Base-by-base conservation (phyloP, 2,888 invertebrate species). In the Lasioglossum oenotherae region DNA sequence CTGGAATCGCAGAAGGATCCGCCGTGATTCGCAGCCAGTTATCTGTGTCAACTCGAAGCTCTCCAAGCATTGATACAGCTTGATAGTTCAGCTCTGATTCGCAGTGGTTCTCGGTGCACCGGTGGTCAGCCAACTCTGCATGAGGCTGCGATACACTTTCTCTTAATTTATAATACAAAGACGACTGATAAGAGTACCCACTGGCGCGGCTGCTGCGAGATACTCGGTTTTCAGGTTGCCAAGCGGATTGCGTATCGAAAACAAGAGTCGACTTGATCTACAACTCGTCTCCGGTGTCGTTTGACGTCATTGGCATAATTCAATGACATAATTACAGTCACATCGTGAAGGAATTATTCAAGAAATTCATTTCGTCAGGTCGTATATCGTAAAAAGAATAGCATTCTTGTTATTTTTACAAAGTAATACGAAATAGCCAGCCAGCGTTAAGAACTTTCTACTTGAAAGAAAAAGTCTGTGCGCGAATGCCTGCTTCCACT, bases 71-170 rank as follows among this genome's bases (percentile, higher is more conserved):
- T 88, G 92, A 93, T 94, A 93, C 86, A 84, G 83, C 81, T 86
- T 85, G 93, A 93, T 93, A 94, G 93, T 94, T 94, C 93, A 92
- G 94, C 92, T 94, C 93, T 93, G 92, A 93, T 94, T 94, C 92
- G 87, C 89, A 46, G 76, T 71, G 73, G 73, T 82, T 84, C 84
- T 78, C 84, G 82, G 71, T 73, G 80, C 57, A 74, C 49, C 67
- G 73, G 69, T 74, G 27, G 78, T 75, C 74, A 75, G 78, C 35
- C 60, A 38, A 23, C 57, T 67, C 82, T 64, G 74, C 71, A 49
- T 78, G 81, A 85, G 83, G 82, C 76, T 86, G 87, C 27, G 35
- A 87, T 80, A 86, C 90, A 93, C 93, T 93, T 93, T 93, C 93
- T 93, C 92, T 92, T 92, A 89, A 93, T 91, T 92, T 91, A 90